These are phyloP conservation scores for Xiphophorus couchianus DNA, from an alignment of 2,113 vertebrate genomes.

Conservation along the genomic window DNA sequence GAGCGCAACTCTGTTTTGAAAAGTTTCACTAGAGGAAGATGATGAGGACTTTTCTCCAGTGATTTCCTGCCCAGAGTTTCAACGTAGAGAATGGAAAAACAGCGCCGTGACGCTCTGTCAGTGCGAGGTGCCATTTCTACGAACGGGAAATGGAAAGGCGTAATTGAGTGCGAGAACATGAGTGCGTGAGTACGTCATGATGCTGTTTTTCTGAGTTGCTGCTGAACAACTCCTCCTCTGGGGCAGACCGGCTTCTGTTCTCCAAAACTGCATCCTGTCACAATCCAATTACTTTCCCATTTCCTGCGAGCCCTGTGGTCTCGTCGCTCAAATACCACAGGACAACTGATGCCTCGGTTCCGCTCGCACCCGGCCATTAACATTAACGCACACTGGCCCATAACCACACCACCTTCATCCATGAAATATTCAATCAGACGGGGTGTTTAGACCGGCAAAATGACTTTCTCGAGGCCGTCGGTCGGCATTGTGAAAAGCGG, in stretches of 20 bases:
- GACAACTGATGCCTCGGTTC: conserved; percentile 33
- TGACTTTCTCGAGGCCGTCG: conserved; percentile 46
- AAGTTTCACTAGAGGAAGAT: neutral
- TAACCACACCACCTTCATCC: conserved; percentile 40
- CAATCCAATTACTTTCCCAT: conserved; percentile 78
- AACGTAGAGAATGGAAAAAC: neutral
- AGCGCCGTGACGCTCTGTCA: neutral
- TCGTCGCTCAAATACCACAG: conserved; percentile 56
- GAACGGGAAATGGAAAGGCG: conserved; percentile 34
- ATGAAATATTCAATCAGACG: conserved; percentile 63
- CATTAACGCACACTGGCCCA: conserved; percentile 30
- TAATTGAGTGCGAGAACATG: conserved; percentile 7
- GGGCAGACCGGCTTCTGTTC: conserved; percentile 65
- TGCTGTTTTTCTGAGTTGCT: conserved; percentile 26
- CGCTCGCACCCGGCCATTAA: conserved; percentile 40
- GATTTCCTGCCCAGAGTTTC: neutral
- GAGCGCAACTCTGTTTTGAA: too few relatives aligned
- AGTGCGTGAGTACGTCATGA: conserved; percentile 23
- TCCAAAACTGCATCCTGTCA: conserved; percentile 74
- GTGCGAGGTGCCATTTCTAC: conserved; percentile 5
- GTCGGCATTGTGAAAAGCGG: conserved; percentile 29
- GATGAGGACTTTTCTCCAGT: neutral
- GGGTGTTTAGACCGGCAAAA: conserved; percentile 69
- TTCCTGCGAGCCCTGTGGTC: conserved; percentile 72
- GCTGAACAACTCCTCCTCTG: conserved; percentile 52